Evolutionary conservation across 53 echinoderm and acorn worm genomes (phyloP).

Genomic region (Antedon mediterranea): DNA sequence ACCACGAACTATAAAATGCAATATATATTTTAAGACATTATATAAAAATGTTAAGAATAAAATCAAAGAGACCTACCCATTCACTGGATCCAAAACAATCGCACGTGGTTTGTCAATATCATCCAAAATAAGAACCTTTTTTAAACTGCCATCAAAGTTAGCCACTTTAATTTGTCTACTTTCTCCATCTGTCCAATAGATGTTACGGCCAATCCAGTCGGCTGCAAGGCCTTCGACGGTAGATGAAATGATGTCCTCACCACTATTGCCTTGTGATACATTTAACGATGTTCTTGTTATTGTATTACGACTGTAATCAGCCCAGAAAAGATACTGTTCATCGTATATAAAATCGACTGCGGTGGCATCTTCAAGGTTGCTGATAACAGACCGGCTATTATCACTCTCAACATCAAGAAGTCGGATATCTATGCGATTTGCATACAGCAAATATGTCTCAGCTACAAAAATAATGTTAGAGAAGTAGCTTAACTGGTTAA

Average conservation of each 20-base stretch:
- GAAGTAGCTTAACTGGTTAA: too few relatives aligned
- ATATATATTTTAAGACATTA: too few relatives aligned
- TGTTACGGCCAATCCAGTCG: constrained; percentile 81
- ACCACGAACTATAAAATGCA: too few relatives aligned
- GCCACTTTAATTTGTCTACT: constrained; percentile 82
- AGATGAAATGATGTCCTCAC: constrained; percentile 53
- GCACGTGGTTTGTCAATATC: constrained; percentile 86
- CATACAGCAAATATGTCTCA: constrained; percentile 75
- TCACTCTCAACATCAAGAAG: constrained; percentile 39
- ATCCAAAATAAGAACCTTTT: constrained; percentile 89
- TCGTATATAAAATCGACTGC: constrained; percentile 76
- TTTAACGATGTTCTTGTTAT: constrained; percentile 46
- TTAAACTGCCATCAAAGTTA: constrained; percentile 67
- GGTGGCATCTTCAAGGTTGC: constrained; percentile 57
- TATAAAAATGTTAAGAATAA: too few relatives aligned
- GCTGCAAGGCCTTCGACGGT: constrained; percentile 86
- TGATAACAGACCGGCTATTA: constrained; percentile 24
- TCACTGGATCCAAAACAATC: constrained; percentile 75
- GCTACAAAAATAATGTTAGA: constrained; percentile 34
- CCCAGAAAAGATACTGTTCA: constrained; percentile 66
- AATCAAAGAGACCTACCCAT: constrained; percentile 96
- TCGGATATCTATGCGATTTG: constrained; percentile 85
- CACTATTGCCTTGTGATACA: constrained; percentile 21
- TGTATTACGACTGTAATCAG: constrained; percentile 58
- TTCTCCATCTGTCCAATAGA: constrained; percentile 95